A percentile compares a stretch with the other conserved stretches of the same genome.
Evolutionary conservation across 2,888 invertebrate species (phyloP).

Genomic region (Rhingia campestris): DNA sequence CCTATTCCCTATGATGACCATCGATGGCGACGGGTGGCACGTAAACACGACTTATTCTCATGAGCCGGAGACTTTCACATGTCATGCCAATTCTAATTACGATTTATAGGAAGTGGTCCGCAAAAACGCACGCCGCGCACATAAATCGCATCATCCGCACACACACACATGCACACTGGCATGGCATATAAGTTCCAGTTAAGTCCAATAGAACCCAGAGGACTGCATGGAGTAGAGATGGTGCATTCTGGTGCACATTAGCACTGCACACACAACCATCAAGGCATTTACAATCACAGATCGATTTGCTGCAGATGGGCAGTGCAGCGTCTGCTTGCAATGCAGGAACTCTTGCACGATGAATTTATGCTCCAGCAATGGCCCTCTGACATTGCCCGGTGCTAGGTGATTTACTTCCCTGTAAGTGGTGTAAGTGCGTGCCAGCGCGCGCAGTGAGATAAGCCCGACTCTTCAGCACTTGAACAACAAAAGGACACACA

Average conservation of each 20-base stretch:
- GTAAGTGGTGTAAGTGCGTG: slow-evolving; percentile 71
- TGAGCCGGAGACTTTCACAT: slow-evolving; percentile 35
- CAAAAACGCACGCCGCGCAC: slow-evolving; percentile 56
- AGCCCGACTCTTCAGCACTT: slow-evolving; percentile 53
- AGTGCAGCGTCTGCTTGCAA: slow-evolving; percentile 35
- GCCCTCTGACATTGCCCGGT: slow-evolving; percentile 43
- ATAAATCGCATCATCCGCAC: slow-evolving; percentile 64
- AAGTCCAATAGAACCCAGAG: slow-evolving; percentile 10
- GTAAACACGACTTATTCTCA: slow-evolving; percentile 55
- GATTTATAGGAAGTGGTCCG: slow-evolving; percentile 65
- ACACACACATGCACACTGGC: slow-evolving; percentile 36
- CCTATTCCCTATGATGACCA: slow-evolving; percentile 24
- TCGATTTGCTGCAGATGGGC: slow-evolving; percentile 61
- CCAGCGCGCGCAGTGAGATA: slow-evolving; percentile 40
- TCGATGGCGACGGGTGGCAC: slow-evolving; percentile 30
- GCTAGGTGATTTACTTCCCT: slow-evolving; percentile 62
- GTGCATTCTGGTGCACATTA: slow-evolving; percentile 61
- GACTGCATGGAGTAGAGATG: neutral
- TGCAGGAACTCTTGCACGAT: slow-evolving; percentile 18
- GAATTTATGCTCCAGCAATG: slow-evolving; percentile 58
- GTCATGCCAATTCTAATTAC: slow-evolving; percentile 72
- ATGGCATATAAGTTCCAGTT: neutral
- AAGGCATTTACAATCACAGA: slow-evolving; percentile 36
- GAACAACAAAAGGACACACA: slow-evolving; percentile 54
- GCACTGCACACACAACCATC: slow-evolving; percentile 49